Conservation (phyloP, 2,797 vertebrate genomes). For the Alosa sapidissima region DNA sequence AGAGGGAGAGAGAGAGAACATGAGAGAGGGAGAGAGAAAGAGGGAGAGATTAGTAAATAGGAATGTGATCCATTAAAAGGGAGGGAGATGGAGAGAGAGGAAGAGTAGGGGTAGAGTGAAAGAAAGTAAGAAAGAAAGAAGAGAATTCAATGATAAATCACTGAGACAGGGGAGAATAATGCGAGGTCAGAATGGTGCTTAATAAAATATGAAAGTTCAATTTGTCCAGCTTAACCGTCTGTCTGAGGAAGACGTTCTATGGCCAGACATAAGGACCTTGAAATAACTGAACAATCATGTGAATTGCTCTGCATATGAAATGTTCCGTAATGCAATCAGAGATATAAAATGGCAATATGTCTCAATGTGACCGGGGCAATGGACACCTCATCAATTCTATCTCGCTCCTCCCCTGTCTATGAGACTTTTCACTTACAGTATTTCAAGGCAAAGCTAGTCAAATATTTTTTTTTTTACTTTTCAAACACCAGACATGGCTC, state of each 20-base stretch:
- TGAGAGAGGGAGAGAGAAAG: constrained; percentile 5
- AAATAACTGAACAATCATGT: background rate
- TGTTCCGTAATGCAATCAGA: constrained; percentile 1
- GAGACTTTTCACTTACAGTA: background rate
- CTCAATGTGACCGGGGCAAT: constrained; percentile 2
- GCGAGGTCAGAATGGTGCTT: background rate
- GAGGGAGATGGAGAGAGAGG: background rate
- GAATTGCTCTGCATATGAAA: constrained; percentile 1
- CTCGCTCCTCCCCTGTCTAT: background rate
- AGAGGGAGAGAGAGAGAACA: background rate
- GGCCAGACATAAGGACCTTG: background rate
- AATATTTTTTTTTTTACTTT: background rate
- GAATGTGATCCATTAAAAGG: constrained; percentile 22
- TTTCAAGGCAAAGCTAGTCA: background rate
- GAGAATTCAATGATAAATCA: constrained; percentile 27
- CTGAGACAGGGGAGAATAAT: constrained; percentile 15
- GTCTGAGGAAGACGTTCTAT: background rate
- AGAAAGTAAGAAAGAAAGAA: background rate
- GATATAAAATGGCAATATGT: background rate
- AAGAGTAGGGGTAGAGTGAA: background rate
- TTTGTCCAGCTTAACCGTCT: constrained; percentile 28
- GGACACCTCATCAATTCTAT: background rate
- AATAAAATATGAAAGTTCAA: constrained; percentile 25
- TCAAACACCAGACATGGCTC: background rate
- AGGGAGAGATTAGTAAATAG: constrained; percentile 25